Base-by-base conservation (phyloP, 2,113 vertebrate species). In the Edolisoma coerulescens region DNA sequence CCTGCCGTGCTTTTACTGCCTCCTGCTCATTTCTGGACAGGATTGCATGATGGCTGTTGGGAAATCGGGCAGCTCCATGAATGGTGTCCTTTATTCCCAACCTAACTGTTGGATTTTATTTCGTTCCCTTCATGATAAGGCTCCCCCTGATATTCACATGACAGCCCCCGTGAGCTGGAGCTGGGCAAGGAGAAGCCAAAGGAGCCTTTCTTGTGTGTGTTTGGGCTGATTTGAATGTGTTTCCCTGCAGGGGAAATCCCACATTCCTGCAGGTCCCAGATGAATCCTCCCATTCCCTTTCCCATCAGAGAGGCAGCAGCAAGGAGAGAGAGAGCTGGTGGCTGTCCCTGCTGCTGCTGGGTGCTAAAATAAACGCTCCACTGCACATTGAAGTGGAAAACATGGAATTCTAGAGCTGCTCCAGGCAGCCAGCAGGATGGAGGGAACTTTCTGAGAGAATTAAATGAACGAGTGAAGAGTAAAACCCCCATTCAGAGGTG, bases 111-210 rank as follows among this genome's bases (percentile, higher is more conserved):
- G 64, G 95, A 2, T 86, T 92, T 92, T 33, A 28, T 82, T 78
- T 53, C 3, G 1, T 56, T 70, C 52, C 69, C 27, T 37, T 28
- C 18, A 1, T 6, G 50, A 39, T 60, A 57, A 68, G 15, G 37
- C 60, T 92, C 54, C 71, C 92, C 89, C 90, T 94, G 90, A 97
- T 26, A 7, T 1, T 84, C 96, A 93, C 93, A 94, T 96, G 95
- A 87, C 83, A 33, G 3, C 26, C 64, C 93, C 90, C 2, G 64
- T 96, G 96, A 90, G 68, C 79, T 22, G 41, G 5, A 21, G 76
- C n/a, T 42, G 87, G 78, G 15, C 7, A 28, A 71, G 89, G 73
- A 80, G 65, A 78, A 56, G 91, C 82, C 52, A 92, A 95, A 94
- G 75, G 56, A 91, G 52, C 76, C 96, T 77, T 90, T 96, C 77